Evolutionary conservation across 2,888 invertebrate species (phyloP), one percentile per base, ranked within the genome.

Genomic region (Orchestes rusci): DNA sequence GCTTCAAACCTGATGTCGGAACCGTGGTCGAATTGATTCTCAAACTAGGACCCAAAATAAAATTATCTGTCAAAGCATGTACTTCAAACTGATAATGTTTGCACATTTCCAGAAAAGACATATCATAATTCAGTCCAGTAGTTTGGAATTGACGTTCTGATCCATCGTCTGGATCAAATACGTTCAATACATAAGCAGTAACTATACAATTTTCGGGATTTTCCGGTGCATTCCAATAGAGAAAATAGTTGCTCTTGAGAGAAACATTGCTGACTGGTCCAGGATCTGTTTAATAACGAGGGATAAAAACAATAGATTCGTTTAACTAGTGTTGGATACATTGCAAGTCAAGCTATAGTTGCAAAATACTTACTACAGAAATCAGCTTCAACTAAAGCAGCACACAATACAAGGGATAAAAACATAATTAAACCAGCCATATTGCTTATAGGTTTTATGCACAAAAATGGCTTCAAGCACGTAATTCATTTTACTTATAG

Each of bases 21-120:
- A n/a, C n/a, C n/a, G n/a, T n/a, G n/a, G n/a, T n/a, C n/a, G n/a
- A n/a, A n/a, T n/a, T n/a, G n/a, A n/a, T n/a, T n/a, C n/a, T n/a
- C n/a, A n/a, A n/a, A n/a, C n/a, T n/a, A 8, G 50, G 50, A 13
- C 50, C 50, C 3, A 43, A n/a, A n/a, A 46, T 37, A 3, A 8
- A 12, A 10, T 42, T 27, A 13, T 17, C 19, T 17, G 43, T 46
- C 30, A 46, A 10, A 8, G 45, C 45, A 8, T 42, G 47, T 2
- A 50, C 35, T 17, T 43, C 39, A 8, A 48, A 48, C 12, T 12
- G 8, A 30, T 50, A 50, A 4, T 12, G 35, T n/a, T 29, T 41
- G 37, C 51, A 51, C 16, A 42, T 41, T 7, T 36, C 42, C 17
- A 48, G 20, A 7, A 33, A 33, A n/a, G n/a, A n/a, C 2, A 47